Percentiles rank a stretch among this genome's conserved stretches.
Evolutionary conservation across 2,113 vertebrate genomes (phyloP).

Genomic region (Scartelaos histophorus): DNA sequence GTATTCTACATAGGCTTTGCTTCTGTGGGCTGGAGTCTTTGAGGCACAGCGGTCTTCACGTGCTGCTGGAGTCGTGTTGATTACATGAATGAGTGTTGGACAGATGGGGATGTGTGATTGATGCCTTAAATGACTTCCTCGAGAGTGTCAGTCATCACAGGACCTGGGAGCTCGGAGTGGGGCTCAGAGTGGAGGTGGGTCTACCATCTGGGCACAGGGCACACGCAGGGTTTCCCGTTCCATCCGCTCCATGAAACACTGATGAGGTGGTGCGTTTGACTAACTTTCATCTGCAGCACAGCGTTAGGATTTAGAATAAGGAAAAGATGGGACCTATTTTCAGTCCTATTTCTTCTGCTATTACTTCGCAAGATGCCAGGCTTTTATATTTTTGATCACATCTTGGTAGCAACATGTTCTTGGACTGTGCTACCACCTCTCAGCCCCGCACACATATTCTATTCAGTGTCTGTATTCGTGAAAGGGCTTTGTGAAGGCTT

Average conservation of each 20-base stretch:
- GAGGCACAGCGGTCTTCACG: background rate
- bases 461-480: slow-evolving; percentile 10
- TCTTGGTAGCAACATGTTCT: slow-evolving; percentile 2
- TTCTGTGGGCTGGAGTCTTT: background rate
- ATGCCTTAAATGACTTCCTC: slow-evolving; percentile 29
- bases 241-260: slow-evolving; percentile 1
- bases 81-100: background rate
- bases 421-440: slow-evolving; percentile 3
- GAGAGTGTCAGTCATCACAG: slow-evolving; percentile 34
- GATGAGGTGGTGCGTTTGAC: background rate
- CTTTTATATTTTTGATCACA: slow-evolving; percentile 1
- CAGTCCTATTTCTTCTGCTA: background rate
- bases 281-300: slow-evolving; percentile 10
- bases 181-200: slow-evolving; percentile 8
- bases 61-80: background rate
- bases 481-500: slow-evolving; percentile 13
- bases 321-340: background rate
- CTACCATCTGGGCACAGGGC: slow-evolving; percentile 25
- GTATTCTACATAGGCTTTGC: background rate
- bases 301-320: slow-evolving; percentile 3
- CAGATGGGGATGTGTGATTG: slow-evolving; percentile 14
- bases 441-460: background rate
- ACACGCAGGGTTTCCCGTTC: slow-evolving; percentile 7
- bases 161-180: slow-evolving; percentile 7
- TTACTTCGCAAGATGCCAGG: background rate